A percentile compares a stretch with the other conserved stretches of the same genome.
These are phyloP conservation scores for Amblyornis subalaris DNA, from an alignment of 2,113 vertebrate species.

Conservation along the genomic window DNA sequence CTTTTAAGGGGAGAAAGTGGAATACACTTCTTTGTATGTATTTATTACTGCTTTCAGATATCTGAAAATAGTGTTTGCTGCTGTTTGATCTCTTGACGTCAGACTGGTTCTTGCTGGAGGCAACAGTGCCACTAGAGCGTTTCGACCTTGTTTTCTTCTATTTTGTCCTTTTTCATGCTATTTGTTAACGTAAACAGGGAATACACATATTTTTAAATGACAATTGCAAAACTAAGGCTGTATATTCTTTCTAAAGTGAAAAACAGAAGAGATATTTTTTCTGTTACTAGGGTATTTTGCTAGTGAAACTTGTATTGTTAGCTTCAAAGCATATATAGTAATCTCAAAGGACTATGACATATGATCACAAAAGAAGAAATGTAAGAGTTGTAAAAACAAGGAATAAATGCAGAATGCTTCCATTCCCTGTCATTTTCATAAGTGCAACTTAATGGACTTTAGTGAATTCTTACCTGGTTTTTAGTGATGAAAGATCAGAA, in stretches of 20 bases:
- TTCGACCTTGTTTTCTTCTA: slow-evolving; percentile 25
- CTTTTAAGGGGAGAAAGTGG: background rate
- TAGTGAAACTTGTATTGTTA: background rate
- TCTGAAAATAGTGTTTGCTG: slow-evolving; percentile 44
- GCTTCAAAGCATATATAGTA: background rate
- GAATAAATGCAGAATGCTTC: background rate
- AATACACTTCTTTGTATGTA: background rate
- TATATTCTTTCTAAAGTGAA: background rate
- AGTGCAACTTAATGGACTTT: background rate
- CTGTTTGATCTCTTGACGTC: slow-evolving; percentile 48
- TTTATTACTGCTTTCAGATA: background rate
- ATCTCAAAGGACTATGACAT: background rate
- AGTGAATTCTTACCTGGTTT: background rate
- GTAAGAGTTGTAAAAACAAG: background rate
- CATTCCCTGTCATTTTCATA: background rate
- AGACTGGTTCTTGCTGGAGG: slow-evolving; percentile 60
- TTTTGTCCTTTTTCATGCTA: slow-evolving; percentile 46
- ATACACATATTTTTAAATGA: slow-evolving; percentile 8
- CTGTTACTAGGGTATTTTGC: background rate
- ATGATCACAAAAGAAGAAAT: background rate
- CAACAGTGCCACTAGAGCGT: background rate
- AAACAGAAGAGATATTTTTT: background rate
- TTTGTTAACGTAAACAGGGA: slow-evolving; percentile 51
- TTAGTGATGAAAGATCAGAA: background rate
- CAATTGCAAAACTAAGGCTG: background rate